Percentiles rank a stretch among this genome's conserved stretches.
These are phyloP conservation scores for Shargacucullia verbasci DNA, from an alignment of 2,888 invertebrate species.

Conservation along the genomic window DNA sequence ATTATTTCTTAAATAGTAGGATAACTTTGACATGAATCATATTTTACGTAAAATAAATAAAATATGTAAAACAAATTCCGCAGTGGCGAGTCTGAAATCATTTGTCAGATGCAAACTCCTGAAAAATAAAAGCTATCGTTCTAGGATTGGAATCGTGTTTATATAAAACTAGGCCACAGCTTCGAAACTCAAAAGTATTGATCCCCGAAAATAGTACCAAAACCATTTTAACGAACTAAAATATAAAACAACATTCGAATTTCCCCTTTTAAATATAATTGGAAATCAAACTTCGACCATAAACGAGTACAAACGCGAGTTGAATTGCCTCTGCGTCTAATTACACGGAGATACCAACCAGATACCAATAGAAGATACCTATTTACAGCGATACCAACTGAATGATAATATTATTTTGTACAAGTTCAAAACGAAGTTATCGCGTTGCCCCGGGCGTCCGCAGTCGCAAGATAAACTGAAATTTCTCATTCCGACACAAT, in stretches of 20 bases:
- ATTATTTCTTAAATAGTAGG: not conserved
- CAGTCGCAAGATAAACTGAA: slow-evolving; percentile 75
- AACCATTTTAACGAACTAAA: slow-evolving; percentile 18
- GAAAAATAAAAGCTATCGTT: not conserved
- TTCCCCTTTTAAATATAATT: slow-evolving; percentile 39
- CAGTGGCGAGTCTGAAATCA: too few species aligned
- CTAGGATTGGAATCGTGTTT: not conserved
- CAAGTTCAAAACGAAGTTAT: slow-evolving; percentile 71
- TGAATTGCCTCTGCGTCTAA: slow-evolving; percentile 53
- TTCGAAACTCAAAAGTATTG: not conserved
- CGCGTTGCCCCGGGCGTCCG: slow-evolving; percentile 57
- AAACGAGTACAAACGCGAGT: slow-evolving; percentile 36
- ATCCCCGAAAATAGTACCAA: not conserved
- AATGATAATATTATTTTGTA: slow-evolving; percentile 80
- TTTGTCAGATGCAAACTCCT: not conserved
- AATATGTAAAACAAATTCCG: too few species aligned
- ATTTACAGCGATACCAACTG: slow-evolving; percentile 62
- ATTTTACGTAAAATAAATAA: not conserved
- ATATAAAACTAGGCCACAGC: not conserved
- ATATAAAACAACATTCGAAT: slow-evolving; percentile 29
- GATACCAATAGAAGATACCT: slow-evolving; percentile 52
- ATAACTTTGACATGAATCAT: not conserved
- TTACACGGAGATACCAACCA: slow-evolving; percentile 56
- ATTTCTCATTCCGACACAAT: slow-evolving; percentile 75
- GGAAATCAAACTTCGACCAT: slow-evolving; percentile 49